Conservation (phyloP, 1,140 invertebrate species). For the Cydia strobilella region DNA sequence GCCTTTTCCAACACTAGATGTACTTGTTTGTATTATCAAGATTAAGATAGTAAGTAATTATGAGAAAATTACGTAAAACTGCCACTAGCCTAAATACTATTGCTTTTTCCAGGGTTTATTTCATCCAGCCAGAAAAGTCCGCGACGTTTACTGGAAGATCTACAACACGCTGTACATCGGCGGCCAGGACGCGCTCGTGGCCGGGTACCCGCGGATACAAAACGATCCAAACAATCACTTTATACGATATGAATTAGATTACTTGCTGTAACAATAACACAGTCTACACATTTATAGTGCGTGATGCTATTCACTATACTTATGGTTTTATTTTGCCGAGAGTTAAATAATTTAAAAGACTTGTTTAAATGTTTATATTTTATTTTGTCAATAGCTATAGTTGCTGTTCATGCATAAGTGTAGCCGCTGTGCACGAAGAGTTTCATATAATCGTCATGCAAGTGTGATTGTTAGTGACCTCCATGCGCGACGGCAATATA, state of each 20-base stretch:
- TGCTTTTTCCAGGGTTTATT: constrained; percentile 92
- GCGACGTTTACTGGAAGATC: constrained; percentile 99
- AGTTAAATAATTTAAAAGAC: constrained; percentile 2
- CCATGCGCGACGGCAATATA: too few species aligned
- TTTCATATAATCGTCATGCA: background rate
- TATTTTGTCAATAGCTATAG: background rate
- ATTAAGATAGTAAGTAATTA: too few species aligned
- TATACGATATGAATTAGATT: constrained; percentile 97
- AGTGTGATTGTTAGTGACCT: too few species aligned
- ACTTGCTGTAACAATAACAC: constrained; percentile 81
- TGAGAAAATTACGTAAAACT: too few species aligned
- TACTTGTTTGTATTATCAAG: too few species aligned
- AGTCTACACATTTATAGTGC: constrained; percentile 38
- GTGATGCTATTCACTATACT: constrained; percentile 43
- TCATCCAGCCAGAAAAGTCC: constrained; percentile 98
- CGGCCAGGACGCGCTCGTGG: constrained; percentile 98
- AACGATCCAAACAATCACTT: constrained; percentile 98
- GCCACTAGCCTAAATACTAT: constrained; percentile 15
- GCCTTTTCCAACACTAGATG: too few species aligned
- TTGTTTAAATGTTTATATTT: background rate
- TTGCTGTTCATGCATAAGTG: background rate
- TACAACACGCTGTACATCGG: constrained; percentile 99
- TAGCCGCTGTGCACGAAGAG: background rate
- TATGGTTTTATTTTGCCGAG: constrained; percentile 42
- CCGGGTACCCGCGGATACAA: constrained; percentile 96